Evolutionary conservation across 2,888 invertebrate species (phyloP).

Genomic region (Altica lythri): DNA sequence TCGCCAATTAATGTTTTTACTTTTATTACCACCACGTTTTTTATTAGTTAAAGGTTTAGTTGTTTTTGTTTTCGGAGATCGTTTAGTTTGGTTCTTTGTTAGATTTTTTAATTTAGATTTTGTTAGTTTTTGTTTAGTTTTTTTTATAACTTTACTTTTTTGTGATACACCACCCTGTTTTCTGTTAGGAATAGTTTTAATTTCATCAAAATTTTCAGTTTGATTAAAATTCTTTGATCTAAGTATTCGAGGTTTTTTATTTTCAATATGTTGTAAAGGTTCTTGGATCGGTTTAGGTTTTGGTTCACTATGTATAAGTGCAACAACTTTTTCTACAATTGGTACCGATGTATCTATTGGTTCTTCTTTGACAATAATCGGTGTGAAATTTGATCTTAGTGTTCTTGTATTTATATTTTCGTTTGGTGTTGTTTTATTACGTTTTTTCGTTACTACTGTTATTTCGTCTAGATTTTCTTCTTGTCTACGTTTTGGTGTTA

Average conservation of each 20-base stretch:
- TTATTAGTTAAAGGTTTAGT: neutral
- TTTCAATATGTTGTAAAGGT: neutral
- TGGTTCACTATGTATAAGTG: slow-evolving; percentile 27
- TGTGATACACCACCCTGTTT: neutral
- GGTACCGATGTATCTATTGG: slow-evolving; percentile 4
- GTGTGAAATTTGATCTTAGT: slow-evolving; percentile 14
- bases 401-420: too few relatives aligned
- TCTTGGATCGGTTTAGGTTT: slow-evolving; percentile 10
- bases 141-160: slow-evolving; percentile 7
- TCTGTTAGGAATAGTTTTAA: neutral
- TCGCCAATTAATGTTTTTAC: slow-evolving; percentile 17
- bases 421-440: too few relatives aligned
- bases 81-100: slow-evolving; percentile 5
- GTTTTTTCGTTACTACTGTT: slow-evolving; percentile 15
- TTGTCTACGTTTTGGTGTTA: slow-evolving; percentile 8
- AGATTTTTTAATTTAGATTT: neutral
- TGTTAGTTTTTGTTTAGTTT: slow-evolving; percentile 3
- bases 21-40: neutral
- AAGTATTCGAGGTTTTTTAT: neutral
- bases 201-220: neutral
- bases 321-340: slow-evolving; percentile 24
- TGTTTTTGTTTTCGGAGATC: neutral
- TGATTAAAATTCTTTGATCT: slow-evolving; percentile 13
- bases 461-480: slow-evolving; percentile 25
- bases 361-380: slow-evolving; percentile 3